Conservation (phyloP, 1,140 invertebrate species). For the Caerostris darwini region DNA sequence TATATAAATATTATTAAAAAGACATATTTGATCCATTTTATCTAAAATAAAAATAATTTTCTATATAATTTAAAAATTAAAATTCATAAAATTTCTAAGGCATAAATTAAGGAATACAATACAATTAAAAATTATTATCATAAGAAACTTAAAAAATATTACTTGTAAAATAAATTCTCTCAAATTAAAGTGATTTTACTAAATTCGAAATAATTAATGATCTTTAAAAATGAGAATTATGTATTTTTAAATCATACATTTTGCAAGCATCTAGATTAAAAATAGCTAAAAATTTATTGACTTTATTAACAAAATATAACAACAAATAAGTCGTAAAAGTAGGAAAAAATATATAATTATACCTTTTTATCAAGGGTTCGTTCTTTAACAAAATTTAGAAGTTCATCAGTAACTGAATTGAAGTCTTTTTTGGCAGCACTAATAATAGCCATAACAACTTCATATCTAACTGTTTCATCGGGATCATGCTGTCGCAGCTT, state of each 20-base stretch:
- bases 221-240: neutral
- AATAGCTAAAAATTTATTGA: neutral
- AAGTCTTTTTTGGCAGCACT: slow-evolving; percentile 96
- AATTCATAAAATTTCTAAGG: no score
- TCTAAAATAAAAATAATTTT: no score
- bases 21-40: no score
- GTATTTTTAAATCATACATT: neutral
- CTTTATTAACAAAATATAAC: neutral
- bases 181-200: no score
- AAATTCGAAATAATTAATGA: no score
- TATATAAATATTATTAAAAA: no score
- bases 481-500: slow-evolving; percentile 94
- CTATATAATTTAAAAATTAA: no score
- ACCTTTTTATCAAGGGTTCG: slow-evolving; percentile 95
- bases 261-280: neutral
- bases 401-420: slow-evolving; percentile 91
- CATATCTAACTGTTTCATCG: slow-evolving; percentile 93
- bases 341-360: neutral
- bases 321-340: neutral
- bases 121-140: no score
- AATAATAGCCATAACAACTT: slow-evolving; percentile 98
- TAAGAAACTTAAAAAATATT: no score
- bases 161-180: no score
- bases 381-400: slow-evolving; percentile 94
- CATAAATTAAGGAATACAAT: no score